Evolutionary conservation across 2,888 invertebrate species (phyloP).

Genomic region (Acholoe squamosa): DNA sequence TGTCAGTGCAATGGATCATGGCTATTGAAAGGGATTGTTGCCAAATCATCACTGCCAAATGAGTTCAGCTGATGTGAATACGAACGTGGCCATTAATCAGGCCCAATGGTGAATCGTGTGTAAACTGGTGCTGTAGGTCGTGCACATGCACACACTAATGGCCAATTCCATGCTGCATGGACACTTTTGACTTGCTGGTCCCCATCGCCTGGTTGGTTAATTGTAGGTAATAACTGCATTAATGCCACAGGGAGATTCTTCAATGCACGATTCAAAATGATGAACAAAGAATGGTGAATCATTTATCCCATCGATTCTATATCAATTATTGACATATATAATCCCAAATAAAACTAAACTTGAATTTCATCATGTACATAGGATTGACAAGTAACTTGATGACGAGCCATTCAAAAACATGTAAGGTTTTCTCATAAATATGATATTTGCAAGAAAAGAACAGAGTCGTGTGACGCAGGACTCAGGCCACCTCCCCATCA

Average conservation of each 20-base stretch:
- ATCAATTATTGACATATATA: background rate
- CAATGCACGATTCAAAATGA: background rate
- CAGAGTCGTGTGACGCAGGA: background rate
- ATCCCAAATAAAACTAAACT: background rate
- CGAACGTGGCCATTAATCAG: too few relatives aligned
- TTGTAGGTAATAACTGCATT: background rate
- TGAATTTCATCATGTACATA: background rate
- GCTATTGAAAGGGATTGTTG: too few relatives aligned
- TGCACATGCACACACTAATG: slow-evolving; percentile 1
- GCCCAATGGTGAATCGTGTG: too few relatives aligned
- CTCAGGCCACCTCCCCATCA: background rate
- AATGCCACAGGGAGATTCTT: background rate
- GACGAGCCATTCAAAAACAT: too few relatives aligned
- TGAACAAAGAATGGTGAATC: background rate
- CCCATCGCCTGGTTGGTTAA: background rate
- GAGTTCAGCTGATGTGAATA: too few relatives aligned
- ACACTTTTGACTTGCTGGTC: background rate
- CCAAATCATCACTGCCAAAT: too few relatives aligned
- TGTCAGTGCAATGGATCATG: too few relatives aligned
- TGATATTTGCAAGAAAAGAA: too few relatives aligned
- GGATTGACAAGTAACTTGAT: too few relatives aligned
- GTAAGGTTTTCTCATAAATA: too few relatives aligned
- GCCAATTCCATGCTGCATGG: background rate
- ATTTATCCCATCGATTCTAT: background rate
- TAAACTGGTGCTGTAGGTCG: too few relatives aligned